phyloP scores from a whole-genome alignment of 2,888 invertebrate species.

The Noctuana brunneofusca region DNA sequence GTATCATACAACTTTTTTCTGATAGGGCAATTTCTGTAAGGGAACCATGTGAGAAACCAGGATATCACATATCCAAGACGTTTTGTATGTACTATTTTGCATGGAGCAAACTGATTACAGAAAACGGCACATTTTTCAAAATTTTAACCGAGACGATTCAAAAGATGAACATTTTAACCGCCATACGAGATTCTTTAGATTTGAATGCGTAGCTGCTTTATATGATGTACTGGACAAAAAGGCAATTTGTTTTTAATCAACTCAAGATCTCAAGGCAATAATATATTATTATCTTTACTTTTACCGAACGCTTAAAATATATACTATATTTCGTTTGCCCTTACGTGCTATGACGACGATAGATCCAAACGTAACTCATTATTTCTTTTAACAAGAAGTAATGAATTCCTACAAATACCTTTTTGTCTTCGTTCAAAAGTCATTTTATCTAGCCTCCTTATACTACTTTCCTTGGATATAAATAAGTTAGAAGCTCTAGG shows the following conservation, averaged over 20 bases:
- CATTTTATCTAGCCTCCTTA: constrained; percentile 15
- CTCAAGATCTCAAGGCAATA: too few species aligned
- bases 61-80: constrained; percentile 71
- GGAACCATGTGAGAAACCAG: constrained; percentile 90
- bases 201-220: background rate
- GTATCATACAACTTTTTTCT: background rate
- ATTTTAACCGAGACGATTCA: constrained; percentile 21
- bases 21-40: constrained; percentile 61
- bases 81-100: constrained; percentile 91
- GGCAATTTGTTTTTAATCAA: too few species aligned
- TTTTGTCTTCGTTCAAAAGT: background rate
- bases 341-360: background rate
- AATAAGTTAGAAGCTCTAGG: constrained; percentile 9
- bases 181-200: constrained; percentile 56
- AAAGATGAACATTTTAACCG: constrained; percentile 46
- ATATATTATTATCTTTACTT: too few species aligned
- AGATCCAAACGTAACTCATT: too few species aligned
- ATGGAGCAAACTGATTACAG: constrained; percentile 85
- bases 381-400: background rate
- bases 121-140: constrained; percentile 49
- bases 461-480: constrained; percentile 13
- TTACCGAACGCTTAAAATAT: too few species aligned
- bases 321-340: background rate
- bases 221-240: constrained; percentile 8
- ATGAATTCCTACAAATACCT: background rate